Evolutionary conservation across 2,113 vertebrate species (phyloP).

Genomic region (Cygnus buccinator): DNA sequence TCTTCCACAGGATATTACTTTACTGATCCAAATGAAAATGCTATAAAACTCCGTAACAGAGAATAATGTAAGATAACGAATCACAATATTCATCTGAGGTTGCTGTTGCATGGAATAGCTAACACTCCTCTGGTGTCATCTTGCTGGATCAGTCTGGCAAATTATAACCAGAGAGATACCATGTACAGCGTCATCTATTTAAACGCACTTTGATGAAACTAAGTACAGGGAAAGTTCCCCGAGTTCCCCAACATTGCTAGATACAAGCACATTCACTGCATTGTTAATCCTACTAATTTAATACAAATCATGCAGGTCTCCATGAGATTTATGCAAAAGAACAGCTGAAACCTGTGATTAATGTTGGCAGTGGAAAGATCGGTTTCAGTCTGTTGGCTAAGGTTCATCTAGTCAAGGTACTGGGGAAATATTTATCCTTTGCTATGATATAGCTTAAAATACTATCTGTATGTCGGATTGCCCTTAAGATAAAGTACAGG

Average conservation of each 20-base stretch:
- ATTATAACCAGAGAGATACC: not conserved
- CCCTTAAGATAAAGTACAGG: conserved; percentile 19
- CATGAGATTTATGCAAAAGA: not conserved
- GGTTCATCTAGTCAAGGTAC: conserved; percentile 50
- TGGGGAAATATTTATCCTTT: conserved; percentile 42
- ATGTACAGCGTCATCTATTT: not conserved
- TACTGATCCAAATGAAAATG: conserved; percentile 15
- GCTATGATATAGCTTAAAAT: conserved; percentile 42
- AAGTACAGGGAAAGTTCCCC: not conserved
- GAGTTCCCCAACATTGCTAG: not conserved
- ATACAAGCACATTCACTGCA: conserved; percentile 17
- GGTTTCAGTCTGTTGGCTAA: conserved; percentile 31
- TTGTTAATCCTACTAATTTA: conserved; percentile 41
- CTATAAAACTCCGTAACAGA: not conserved
- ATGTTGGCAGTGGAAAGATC: not conserved
- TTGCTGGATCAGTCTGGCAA: not conserved
- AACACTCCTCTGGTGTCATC: conserved; percentile 18
- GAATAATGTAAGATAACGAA: conserved; percentile 39
- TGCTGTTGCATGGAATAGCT: conserved; percentile 37
- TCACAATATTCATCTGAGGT: conserved; percentile 26
- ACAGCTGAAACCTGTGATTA: conserved; percentile 31
- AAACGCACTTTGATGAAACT: conserved; percentile 9
- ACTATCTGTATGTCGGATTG: conserved; percentile 4
- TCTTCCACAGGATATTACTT: conserved; percentile 23
- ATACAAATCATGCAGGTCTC: not conserved